Evolutionary conservation across 1,140 invertebrate species (phyloP), one percentile per base, ranked within the genome.

Genomic region (Chelonus insularis): DNA sequence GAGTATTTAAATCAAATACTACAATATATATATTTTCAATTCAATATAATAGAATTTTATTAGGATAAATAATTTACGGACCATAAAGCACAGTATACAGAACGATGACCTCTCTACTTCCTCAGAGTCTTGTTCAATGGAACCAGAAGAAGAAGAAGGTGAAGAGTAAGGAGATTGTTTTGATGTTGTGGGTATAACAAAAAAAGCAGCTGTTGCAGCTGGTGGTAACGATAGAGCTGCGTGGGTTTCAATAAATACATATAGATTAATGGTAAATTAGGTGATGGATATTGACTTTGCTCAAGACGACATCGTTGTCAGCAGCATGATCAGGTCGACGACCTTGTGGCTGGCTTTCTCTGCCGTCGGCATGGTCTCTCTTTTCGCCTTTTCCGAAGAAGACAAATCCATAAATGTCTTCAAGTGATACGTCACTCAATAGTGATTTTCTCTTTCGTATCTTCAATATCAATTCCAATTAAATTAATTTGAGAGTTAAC

Each of bases 321-420:
- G 9, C 11, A 7, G 9, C 11, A 7, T 18, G 21, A 23, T 36
- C 21, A 36, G 50, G 9, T 52, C 50, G 50, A 34, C 50, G 14
- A 52, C 25, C 29, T 52, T 34, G 50, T 39, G n/a, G 4, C 11
- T 52, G 25, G 23, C 50, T 52, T 52, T 52, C 50, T 52, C 50
- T 52, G 50, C 50, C 50, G 16, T 12, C 50, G 50, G 50, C 32
- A 12, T 34, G 16, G 32, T 52, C 50, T 52, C 50, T 52, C 50
- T 52, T 36, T 52, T 36, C 25, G 50, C 50, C 25, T 52, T 52
- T 52, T 52, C 29, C 50, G 32, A 48, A 48, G 11, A 23, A n/a
- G 45, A 25, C 32, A 23, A 52, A 39, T 39, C 36, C 36, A 39
- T 39, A 39, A 39, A 39, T 39, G 36, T 39, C 36, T 39, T 39